Evolutionary conservation across 2,888 invertebrate genomes (phyloP).

Genomic region (Toxonevra muliebris): DNA sequence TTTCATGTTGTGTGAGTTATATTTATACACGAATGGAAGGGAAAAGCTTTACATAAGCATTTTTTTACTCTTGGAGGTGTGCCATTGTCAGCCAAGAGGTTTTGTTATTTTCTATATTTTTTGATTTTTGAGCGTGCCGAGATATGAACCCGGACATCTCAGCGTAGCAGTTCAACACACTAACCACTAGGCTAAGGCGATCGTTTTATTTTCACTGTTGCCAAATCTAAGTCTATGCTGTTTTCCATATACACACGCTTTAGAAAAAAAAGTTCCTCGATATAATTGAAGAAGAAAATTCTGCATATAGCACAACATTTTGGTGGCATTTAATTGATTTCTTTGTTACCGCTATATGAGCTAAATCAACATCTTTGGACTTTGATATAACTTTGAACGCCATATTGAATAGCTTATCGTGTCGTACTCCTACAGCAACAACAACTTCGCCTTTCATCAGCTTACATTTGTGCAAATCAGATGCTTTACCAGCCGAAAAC

Average conservation of each 20-base stretch:
- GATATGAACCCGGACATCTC: no score
- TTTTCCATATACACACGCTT: constrained; percentile 43
- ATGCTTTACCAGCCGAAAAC: constrained; percentile 39
- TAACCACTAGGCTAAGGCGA: no score
- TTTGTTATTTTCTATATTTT: constrained; percentile 18
- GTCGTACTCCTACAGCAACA: constrained; percentile 25
- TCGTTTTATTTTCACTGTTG: constrained; percentile 33
- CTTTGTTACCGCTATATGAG: constrained; percentile 20
- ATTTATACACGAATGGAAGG: no score
- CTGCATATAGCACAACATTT: constrained; percentile 38
- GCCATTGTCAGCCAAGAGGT: constrained; percentile 38
- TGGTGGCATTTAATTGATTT: constrained; percentile 41
- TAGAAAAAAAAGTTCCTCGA: constrained; percentile 35
- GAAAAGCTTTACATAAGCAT: constrained; percentile 41
- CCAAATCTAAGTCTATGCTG: constrained; percentile 38
- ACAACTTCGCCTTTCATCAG: constrained; percentile 26
- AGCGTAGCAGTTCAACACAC: no score
- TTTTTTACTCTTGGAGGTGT: no score
- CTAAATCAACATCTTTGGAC: neutral
- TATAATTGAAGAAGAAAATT: constrained; percentile 38
- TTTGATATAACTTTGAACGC: constrained; percentile 26
- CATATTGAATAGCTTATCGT: constrained; percentile 33
- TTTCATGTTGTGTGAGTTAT: no score
- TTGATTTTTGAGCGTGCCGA: no score
- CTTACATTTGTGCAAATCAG: constrained; percentile 32